These are phyloP conservation scores for Caenorhabditis sp. DNA, from an alignment of 2,888 invertebrate genomes.

Conservation along the genomic window DNA sequence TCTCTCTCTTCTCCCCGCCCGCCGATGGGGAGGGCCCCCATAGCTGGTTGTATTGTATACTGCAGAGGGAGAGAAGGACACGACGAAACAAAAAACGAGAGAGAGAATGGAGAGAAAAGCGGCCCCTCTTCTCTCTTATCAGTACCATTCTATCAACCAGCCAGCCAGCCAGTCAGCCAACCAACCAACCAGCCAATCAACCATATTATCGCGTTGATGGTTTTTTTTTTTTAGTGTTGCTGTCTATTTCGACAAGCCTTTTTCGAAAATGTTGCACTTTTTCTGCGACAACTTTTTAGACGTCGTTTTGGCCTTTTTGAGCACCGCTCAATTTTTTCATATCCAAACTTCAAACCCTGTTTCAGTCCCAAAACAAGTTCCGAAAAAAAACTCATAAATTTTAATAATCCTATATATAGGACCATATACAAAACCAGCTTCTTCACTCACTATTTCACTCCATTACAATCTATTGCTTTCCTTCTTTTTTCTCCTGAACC, in stretches of 20 bases:
- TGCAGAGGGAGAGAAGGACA: background rate
- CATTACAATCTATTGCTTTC: background rate
- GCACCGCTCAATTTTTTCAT: no score
- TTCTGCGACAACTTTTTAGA: no score
- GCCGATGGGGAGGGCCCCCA: background rate
- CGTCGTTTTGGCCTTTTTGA: no score
- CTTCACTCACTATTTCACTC: background rate
- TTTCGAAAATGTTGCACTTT: no score
- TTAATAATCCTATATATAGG: background rate
- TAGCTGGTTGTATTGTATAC: background rate
- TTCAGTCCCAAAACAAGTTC: no score
- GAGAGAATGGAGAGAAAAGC: background rate
- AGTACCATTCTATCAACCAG: slow-evolving; percentile 16
- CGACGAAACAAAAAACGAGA: background rate
- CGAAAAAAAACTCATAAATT: no score
- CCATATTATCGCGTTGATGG: slow-evolving; percentile 21
- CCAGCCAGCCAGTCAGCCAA: slow-evolving; percentile 30
- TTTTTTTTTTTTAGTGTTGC: slow-evolving; percentile 14
- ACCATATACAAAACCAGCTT: background rate
- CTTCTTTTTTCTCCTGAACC: slow-evolving; percentile 1
- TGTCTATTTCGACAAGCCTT: background rate
- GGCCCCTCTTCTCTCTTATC: slow-evolving; percentile 1
- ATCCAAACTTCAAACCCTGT: no score
- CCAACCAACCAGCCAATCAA: slow-evolving; percentile 27
- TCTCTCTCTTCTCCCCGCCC: background rate